Evolutionary conservation across 2,888 invertebrate genomes (phyloP), one percentile per base, ranked within the genome.

Genomic region (Agrotis puta): DNA sequence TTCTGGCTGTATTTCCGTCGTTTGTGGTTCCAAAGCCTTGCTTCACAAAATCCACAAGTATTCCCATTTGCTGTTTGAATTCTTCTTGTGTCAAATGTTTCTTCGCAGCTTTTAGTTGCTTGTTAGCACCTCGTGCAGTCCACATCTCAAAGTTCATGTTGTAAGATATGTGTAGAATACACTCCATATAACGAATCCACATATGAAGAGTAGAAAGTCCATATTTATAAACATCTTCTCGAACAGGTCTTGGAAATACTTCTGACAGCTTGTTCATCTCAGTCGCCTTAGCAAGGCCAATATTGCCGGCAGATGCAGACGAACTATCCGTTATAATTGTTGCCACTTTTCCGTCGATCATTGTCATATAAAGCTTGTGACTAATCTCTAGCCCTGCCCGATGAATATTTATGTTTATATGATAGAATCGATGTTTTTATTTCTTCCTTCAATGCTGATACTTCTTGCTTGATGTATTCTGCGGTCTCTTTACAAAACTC

Each of bases 301-400:
- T 27, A 33, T 56, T 56, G 27, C 54, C 33, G 27, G 56, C 18
- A 56, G 56, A 27, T 58, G 58, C 61, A 61, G 94, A 53, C 18
- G 24, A 53, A 24, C 18, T 53, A 24, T 53, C 53, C 2, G 53
- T 53, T 53, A 53, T 53, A 98, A 56, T 56, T 33, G 56, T 56
- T 33, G 18, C 53, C 18, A 53, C 53, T 98, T 20, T 63, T 22
- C 51, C 62, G 50, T 18, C 33, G 43, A 39, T 20, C 58, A 48
- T 22, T 47, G 39, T 39, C 48, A 48, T 47, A 58, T 53, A 27
- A 18, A 45, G 33, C 11, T 51, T 39, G 39, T 64, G 64, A 64
- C 45, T 54, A 64, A 64, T 54, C 54, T 64, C 54, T 18, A 64
- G 54, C 45, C 54, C 54, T 22, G 45, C 39, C 24, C 56, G n/a